Conservation (phyloP, 2,113 vertebrate species). For the Phylloscopus trochilus region DNA sequence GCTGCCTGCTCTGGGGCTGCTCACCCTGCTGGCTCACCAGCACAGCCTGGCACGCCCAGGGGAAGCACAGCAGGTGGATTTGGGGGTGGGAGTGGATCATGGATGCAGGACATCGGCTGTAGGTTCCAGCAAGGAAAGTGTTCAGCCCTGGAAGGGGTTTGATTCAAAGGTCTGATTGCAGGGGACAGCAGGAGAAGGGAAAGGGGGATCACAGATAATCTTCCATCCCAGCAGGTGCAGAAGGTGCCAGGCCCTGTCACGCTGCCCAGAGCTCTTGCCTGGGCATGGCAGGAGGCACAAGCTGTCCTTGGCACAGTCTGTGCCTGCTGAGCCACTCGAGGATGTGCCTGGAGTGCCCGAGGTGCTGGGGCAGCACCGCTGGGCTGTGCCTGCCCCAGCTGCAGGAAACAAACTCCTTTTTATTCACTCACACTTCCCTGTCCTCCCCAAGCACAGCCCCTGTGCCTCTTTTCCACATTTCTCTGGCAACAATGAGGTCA, state of each 20-base stretch:
- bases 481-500: background rate
- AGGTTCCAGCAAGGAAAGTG: background rate
- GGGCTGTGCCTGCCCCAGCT: background rate
- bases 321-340: no score
- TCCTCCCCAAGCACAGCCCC: background rate
- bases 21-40: fast-evolving
- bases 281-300: fast-evolving
- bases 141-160: fast-evolving
- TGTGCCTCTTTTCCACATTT: background rate
- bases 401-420: background rate
- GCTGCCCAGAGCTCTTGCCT: fast-evolving
- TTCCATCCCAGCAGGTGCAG: fast-evolving
- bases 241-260: fast-evolving
- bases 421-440: background rate
- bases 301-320: fast-evolving
- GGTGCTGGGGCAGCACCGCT: background rate
- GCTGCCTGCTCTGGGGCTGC: background rate
- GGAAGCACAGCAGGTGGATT: fast-evolving
- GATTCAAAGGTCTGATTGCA: background rate
- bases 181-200: background rate
- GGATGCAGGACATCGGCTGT: fast-evolving
- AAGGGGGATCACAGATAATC: background rate
- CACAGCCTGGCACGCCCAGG: fast-evolving
- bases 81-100: fast-evolving
- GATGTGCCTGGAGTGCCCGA: background rate